Base-by-base conservation (phyloP, 2,797 vertebrate genomes). In the Halcyon leucocephala region DNA sequence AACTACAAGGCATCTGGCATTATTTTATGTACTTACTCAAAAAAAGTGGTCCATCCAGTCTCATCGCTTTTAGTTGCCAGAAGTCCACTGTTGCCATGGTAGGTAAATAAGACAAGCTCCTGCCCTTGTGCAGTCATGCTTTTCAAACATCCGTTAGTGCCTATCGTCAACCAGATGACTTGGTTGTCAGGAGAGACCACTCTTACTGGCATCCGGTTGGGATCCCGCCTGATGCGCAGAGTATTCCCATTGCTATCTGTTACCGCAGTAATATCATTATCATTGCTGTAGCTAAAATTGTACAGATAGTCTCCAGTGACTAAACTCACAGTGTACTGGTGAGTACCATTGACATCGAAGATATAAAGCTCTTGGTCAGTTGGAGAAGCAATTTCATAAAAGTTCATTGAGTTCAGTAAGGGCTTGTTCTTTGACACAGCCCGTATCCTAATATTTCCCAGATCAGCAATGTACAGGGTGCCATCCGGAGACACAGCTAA, bases 1-100 rank as follows among this genome's bases (percentile, higher is more conserved):
- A 89, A 70, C 42, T 33, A 5, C 10, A 61, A 28, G 37, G 41
- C 28, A 61, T 17, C 28, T 54, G 10, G 67, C 8, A 66, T 65
- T 12, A 41, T 67, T 72, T 54, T 28, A 71, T 61, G 31, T 97
- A 99, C 99, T 99, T 98, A 99, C 99, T 99, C 99, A 89, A 99
- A 99, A 97, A 99, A 99, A 6, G 99, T 99, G 7, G 99, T 99
- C 99, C 99, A 99, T 82, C 99, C 99, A 33, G 99, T 99, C 96
- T 99, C 98, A 21, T 99, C 99, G 0, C 99, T 99, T 98, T 99
- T 99, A 8, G 99, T 99, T 65, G 99, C 99, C 91, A 99, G 96
- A 65, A 99, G 99, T 17, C 99, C 99, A 14, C 99, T 99, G 89
- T 99, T 99, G 62, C 99, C 99, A 8, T 99, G 99, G 97, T 99